Base-by-base conservation (phyloP, 1,140 invertebrate species). In the Drosophila ficusphila region DNA sequence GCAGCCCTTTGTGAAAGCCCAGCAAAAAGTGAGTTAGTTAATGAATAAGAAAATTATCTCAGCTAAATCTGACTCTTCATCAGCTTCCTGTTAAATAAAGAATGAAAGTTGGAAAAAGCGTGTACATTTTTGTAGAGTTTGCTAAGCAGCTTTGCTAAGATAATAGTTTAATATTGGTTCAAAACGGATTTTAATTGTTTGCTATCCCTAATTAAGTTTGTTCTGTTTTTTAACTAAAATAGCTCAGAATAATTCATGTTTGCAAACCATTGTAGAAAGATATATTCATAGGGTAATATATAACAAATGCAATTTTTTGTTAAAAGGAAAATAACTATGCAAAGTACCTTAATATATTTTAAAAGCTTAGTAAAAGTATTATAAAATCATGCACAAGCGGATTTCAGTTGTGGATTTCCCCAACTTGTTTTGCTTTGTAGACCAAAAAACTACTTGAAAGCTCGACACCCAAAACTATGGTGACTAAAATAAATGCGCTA, bases 401-500 rank as follows among this genome's bases (percentile, higher is more conserved):
- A n/a, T n/a, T n/a, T n/a, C n/a, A n/a, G n/a, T n/a, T n/a, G n/a
- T n/a, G n/a, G n/a, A n/a, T n/a, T n/a, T n/a, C n/a, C n/a, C n/a
- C n/a, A n/a, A n/a, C n/a, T n/a, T n/a, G n/a, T n/a, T n/a, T n/a
- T n/a, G n/a, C n/a, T n/a, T n/a, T n/a, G n/a, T n/a, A n/a, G n/a
- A n/a, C n/a, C n/a, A n/a, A n/a, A n/a, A n/a, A 31, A 39, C 18
- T 8, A 25, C 61, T 38, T 38, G 5, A 14, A 39, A 48, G 25
- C 19, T 7, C 41, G 14, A 23, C 23, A 65, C 42, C 60, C 19
- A 14, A 23, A 14, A 12, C 19, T n/a, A 21, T 9, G 16, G 6
- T 14, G 36, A 46, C 62, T 34, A 48, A 69, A 68, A 69, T 69
- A 69, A 68, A 19, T 36, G 67, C 29, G n/a, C 47, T 48, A 68